These are phyloP conservation scores for Psephotus haematonotus DNA, from an alignment of 2,113 vertebrate genomes.

Conservation along the genomic window DNA sequence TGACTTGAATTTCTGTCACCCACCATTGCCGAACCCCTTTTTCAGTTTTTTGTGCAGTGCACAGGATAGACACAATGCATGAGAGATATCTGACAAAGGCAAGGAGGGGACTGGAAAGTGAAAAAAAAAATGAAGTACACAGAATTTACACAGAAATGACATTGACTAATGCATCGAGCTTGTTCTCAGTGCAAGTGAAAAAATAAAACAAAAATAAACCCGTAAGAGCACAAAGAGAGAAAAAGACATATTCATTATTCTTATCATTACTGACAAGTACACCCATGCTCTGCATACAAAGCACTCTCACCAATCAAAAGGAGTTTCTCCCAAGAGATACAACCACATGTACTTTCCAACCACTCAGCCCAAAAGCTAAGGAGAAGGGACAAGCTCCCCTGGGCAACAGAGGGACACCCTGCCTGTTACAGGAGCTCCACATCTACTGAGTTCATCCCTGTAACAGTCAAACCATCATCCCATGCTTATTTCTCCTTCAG, in stretches of 20 bases:
- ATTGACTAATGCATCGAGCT: background rate
- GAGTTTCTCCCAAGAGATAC: background rate
- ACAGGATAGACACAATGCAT: background rate
- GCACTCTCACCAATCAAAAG: background rate
- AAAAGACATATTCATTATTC: constrained; percentile 13
- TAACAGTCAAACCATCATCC: fast-evolving
- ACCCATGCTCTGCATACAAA: background rate
- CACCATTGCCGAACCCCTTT: background rate
- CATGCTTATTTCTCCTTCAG: background rate
- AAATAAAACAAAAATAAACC: background rate
- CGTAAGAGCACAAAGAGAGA: background rate
- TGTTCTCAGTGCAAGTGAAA: background rate
- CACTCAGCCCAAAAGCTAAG: background rate
- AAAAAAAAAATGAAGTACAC: background rate
- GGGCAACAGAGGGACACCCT: background rate
- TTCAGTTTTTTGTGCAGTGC: background rate
- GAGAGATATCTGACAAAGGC: background rate
- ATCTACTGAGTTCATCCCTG: background rate
- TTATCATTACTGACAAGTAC: background rate
- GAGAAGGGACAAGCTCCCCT: background rate
- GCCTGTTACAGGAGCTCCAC: background rate
- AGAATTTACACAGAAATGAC: background rate
- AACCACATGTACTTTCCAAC: background rate
- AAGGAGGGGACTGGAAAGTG: background rate
- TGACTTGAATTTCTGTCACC: background rate